phyloP scores from a whole-genome alignment of 1,140 invertebrate genomes.

The Drosophila lowei region DNA sequence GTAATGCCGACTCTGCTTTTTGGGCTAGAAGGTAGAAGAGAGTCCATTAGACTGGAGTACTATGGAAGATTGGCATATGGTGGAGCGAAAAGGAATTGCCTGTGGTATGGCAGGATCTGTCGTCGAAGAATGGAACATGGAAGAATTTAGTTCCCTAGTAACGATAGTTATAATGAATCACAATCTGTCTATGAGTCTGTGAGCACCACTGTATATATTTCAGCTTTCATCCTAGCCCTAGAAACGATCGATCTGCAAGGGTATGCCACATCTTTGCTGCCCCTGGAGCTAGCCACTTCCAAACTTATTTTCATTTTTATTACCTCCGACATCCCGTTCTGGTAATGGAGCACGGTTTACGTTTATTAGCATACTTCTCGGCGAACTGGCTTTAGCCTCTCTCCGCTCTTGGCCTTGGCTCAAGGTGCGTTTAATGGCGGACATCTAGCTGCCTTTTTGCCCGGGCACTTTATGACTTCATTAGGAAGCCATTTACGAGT shows the following conservation, averaged over 20 bases:
- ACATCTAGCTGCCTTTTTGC: slow-evolving; percentile 56
- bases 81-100: no score
- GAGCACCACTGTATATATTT: no score
- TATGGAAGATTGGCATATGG: background rate
- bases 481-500: slow-evolving; percentile 71
- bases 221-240: background rate
- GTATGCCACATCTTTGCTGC: no score
- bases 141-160: no score
- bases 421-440: slow-evolving; percentile 74
- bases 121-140: no score
- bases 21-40: slow-evolving; percentile 23
- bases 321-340: slow-evolving; percentile 46
- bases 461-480: slow-evolving; percentile 74
- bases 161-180: no score
- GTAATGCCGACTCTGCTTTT: slow-evolving; percentile 28
- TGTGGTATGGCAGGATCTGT: no score
- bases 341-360: slow-evolving; percentile 69
- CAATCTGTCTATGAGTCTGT: no score
- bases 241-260: no score
- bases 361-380: slow-evolving; percentile 78
- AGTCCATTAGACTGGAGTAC: slow-evolving; percentile 27
- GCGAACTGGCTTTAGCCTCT: slow-evolving; percentile 32
- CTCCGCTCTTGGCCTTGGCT: slow-evolving; percentile 32
- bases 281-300: no score
- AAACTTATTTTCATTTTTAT: slow-evolving; percentile 61